Evolutionary conservation across 1,140 invertebrate genomes (phyloP), one percentile per base, ranked within the genome.

Genomic region (Tetragnatha versicolor): DNA sequence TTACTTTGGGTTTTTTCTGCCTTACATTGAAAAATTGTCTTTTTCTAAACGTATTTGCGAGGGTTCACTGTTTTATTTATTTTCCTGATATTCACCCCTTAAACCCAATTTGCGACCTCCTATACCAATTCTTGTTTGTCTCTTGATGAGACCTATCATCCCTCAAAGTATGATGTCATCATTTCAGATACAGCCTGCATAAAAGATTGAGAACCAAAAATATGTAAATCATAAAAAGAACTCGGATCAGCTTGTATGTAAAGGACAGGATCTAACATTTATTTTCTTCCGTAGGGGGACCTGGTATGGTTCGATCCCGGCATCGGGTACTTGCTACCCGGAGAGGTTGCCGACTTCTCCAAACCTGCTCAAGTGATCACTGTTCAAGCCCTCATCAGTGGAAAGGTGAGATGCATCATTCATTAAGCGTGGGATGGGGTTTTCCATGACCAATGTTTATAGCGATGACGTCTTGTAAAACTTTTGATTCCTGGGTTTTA

Each of bases 231-330:
- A 9, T 45, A 9, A 17, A 9, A 45, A 9, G 9, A 9, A 9
- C 17, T 45, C 39, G 39, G 39, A 9, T 45, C 17, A 45, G 9
- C 17, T 45, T 9, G 7, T 45, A 9, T 9, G 9, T 45, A 9
- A 9, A 9, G 9, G 39, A 45, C 39, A 9, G 39, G 9, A 45
- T 45, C 39, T n/a, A n/a, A n/a, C 49, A 53, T 29, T 55, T 45
- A 2, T 51, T 25, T 39, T n/a, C n/a, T 65, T 60, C 33, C 31
- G 22, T 37, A 85, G 83, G 94, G 93, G 58, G 93, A 95, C 84
- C 89, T 95, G 85, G 93, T 96, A 82, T 96, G 94, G 94, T 96
- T 96, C 88, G 94, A 96, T 88, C 93, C 94, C 39, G 92, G 93
- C 17, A 89, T 95, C 81, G 93, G 94, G 35, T 91, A 95, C 87